These are phyloP conservation scores for Fissipunctia ypsillon DNA, from an alignment of 2,888 invertebrate genomes.

Conservation along the genomic window DNA sequence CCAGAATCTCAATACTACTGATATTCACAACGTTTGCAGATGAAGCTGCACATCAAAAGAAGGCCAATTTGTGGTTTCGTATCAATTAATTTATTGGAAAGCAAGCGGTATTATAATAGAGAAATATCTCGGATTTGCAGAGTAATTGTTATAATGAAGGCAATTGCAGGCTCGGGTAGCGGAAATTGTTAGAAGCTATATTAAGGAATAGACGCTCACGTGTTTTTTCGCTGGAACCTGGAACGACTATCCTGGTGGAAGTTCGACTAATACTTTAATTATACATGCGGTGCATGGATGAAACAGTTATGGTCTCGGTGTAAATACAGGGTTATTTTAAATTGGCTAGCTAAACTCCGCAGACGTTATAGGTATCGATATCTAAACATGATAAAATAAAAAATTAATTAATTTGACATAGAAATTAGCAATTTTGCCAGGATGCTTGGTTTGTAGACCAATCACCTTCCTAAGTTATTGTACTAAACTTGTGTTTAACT, in stretches of 20 bases:
- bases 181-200: constrained; percentile 8
- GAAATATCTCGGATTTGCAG: constrained; percentile 24
- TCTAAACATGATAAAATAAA: too few species aligned
- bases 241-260: neutral
- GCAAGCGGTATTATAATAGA: constrained; percentile 12
- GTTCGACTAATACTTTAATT: constrained; percentile 24
- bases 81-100: constrained; percentile 25
- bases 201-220: constrained; percentile 2
- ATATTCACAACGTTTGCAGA: neutral
- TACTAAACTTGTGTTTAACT: too few species aligned
- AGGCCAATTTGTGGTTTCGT: constrained; percentile 26
- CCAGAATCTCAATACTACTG: constrained; percentile 24
- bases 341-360: too few species aligned
- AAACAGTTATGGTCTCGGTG: constrained; percentile 4
- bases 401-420: too few species aligned
- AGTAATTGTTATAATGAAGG: constrained; percentile 18
- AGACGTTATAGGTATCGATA: too few species aligned
- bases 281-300: neutral
- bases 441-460: too few species aligned
- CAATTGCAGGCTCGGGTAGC: constrained; percentile 15
- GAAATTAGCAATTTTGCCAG: too few species aligned
- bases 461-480: neutral
- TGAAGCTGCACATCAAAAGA: constrained; percentile 23
- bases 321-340: too few species aligned
- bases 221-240: neutral